These are phyloP conservation scores for Vanessa cardui DNA, from an alignment of 2,888 invertebrate genomes.

Conservation along the genomic window DNA sequence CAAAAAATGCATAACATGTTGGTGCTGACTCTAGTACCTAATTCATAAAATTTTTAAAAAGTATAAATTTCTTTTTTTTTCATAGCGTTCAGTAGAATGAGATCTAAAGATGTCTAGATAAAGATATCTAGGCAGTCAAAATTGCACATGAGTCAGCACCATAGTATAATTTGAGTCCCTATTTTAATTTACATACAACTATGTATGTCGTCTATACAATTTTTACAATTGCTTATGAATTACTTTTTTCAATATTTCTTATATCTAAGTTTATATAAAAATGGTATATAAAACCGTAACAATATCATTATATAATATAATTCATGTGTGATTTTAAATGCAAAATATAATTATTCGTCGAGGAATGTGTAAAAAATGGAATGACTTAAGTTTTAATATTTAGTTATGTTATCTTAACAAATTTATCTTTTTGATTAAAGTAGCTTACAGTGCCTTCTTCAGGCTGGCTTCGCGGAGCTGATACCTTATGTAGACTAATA, in stretches of 20 bases:
- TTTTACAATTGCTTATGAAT: no score
- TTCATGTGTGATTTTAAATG: conserved; percentile 7
- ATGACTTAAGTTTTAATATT: conserved; percentile 10
- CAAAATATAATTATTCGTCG: neutral
- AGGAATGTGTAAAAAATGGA: conserved; percentile 4
- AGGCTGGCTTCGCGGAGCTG: conserved; percentile 49
- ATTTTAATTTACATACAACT: neutral
- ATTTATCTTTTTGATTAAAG: conserved; percentile 70
- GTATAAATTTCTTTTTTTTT: no score
- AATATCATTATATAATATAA: neutral
- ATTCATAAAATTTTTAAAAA: no score
- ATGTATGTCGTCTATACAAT: no score
- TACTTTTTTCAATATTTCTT: neutral
- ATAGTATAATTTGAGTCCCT: neutral
- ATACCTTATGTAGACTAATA: conserved; percentile 71
- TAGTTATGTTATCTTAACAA: conserved; percentile 66
- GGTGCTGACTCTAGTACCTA: no score
- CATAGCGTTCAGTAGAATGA: no score
- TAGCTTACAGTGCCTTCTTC: conserved; percentile 74
- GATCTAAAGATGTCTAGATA: neutral
- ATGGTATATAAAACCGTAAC: neutral
- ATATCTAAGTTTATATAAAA: conserved; percentile 2
- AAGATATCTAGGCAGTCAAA: neutral
- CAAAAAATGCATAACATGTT: neutral
- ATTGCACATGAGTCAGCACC: neutral